Evolutionary conservation across 2,888 invertebrate genomes (phyloP), one percentile per base, ranked within the genome.

Genomic region (Anoplius nigerrimus): DNA sequence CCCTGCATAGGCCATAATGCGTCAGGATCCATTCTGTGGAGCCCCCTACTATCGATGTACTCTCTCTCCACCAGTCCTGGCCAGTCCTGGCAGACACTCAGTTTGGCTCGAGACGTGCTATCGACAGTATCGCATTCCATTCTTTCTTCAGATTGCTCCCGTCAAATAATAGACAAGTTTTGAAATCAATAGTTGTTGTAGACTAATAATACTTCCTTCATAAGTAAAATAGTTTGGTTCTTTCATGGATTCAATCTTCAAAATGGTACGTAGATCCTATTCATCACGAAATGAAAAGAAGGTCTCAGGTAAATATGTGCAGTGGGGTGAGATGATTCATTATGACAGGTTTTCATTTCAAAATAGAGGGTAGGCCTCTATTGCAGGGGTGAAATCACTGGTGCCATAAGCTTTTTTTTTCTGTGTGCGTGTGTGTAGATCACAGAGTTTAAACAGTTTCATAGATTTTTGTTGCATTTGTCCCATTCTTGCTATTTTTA

Each of bases 321-420:
- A 64, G 54, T 76, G 78, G 71, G 74, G 81, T 72, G 80, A 80
- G 80, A 83, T 87, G 81, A 88, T 88, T 84, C 83, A 76, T 83
- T 85, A 85, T 84, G 88, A 88, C 88, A 87, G 88, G 87, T 87
- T 86, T 84, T 88, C 86, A 85, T 87, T 81, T 84, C 83, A 83
- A 85, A 83, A 81, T 86, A 13, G 34, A 13, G 34, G 34, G 34
- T 1, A 6, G 34, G 11, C 11, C 34, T 34, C 4, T 34, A 34
- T 34, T 34, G 34, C 8, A 34, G 34, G 34, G 34, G 34, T 34
- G 34, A 34, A 13, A 34, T 34, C 34, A 34, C 6, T 6, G 34
- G 34, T 3, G 34, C 34, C 11, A 13, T 6, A 34, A 13, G 34
- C 11, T 2, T 5, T 27, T 34, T 34, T 34, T 34, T 34, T 6